phyloP scores from a whole-genome alignment of 2,888 invertebrate species.

The Catonia carolina region DNA sequence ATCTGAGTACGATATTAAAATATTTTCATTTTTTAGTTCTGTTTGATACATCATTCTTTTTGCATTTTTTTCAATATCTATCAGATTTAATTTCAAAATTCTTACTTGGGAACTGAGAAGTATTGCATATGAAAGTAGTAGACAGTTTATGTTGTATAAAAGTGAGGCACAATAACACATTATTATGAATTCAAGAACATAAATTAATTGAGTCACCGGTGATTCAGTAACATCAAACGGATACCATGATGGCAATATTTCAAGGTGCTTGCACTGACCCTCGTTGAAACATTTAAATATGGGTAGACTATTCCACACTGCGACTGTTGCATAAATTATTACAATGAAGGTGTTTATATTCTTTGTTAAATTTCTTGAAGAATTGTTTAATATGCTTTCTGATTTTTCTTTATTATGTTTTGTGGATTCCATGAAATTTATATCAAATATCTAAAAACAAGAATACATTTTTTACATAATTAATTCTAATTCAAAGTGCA shows the following conservation, averaged over 20 bases:
- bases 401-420: slow-evolving; percentile 2
- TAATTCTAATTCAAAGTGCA: too few species aligned
- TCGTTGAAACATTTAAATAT: slow-evolving; percentile 20
- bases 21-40: background rate
- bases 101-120: slow-evolving; percentile 24
- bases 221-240: background rate
- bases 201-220: slow-evolving; percentile 21
- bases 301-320: slow-evolving; percentile 27
- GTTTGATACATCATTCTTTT: background rate
- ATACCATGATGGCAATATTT: slow-evolving; percentile 29
- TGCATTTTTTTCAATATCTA: slow-evolving; percentile 20
- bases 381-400: slow-evolving; percentile 6
- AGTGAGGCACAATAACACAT: slow-evolving; percentile 30
- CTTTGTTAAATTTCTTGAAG: slow-evolving; percentile 15
- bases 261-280: slow-evolving; percentile 8
- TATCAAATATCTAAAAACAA: background rate
- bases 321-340: slow-evolving; percentile 28
- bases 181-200: slow-evolving; percentile 27
- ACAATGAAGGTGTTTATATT: slow-evolving; percentile 25
- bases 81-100: slow-evolving; percentile 19
- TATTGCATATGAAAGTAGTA: slow-evolving; percentile 24
- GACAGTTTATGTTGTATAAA: slow-evolving; percentile 28
- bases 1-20: background rate
- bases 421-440: slow-evolving; percentile 7
- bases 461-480: too few species aligned